phyloP scores from a whole-genome alignment of 2,113 vertebrate species.

The Oncorhynchus masou region DNA sequence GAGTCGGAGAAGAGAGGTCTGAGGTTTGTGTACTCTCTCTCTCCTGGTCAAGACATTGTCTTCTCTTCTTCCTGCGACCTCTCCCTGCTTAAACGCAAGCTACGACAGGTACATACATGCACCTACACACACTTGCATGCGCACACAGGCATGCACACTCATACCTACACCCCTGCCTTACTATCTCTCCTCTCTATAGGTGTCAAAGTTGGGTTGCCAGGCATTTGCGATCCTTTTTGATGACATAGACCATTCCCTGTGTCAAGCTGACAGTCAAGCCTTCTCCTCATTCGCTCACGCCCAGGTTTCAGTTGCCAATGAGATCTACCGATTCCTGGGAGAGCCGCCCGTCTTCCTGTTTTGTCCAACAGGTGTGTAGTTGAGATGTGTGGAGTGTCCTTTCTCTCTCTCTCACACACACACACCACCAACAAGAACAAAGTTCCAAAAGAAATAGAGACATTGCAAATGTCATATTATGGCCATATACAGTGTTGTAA shows the following conservation, averaged over 20 bases:
- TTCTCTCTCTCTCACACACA: neutral
- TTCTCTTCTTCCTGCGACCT: conserved; percentile 82
- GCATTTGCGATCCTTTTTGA: conserved; percentile 85
- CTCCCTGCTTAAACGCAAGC: conserved; percentile 82
- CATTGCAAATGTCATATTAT: too few relatives aligned
- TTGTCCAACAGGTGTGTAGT: conserved; percentile 81
- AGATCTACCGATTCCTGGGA: conserved; percentile 78
- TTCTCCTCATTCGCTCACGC: conserved; percentile 85
- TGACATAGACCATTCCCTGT: conserved; percentile 86
- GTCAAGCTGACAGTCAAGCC: conserved; percentile 81
- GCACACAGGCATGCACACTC: neutral
- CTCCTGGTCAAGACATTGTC: conserved; percentile 85
- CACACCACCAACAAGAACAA: too few relatives aligned
- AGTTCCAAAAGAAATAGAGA: too few relatives aligned
- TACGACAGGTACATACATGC: conserved; percentile 78
- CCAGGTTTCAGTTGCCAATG: conserved; percentile 83
- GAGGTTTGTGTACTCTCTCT: conserved; percentile 82
- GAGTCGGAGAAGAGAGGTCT: conserved; percentile 72
- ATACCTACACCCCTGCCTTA: neutral
- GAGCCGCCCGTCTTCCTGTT: conserved; percentile 84
- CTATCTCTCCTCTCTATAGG: conserved; percentile 59
- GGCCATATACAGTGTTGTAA: too few relatives aligned
- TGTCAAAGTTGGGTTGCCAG: conserved; percentile 80
- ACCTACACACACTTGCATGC: neutral
- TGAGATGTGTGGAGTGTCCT: neutral